These are phyloP conservation scores for Chaenocephalus aceratus DNA, from an alignment of 2,113 vertebrate species.

Conservation along the genomic window DNA sequence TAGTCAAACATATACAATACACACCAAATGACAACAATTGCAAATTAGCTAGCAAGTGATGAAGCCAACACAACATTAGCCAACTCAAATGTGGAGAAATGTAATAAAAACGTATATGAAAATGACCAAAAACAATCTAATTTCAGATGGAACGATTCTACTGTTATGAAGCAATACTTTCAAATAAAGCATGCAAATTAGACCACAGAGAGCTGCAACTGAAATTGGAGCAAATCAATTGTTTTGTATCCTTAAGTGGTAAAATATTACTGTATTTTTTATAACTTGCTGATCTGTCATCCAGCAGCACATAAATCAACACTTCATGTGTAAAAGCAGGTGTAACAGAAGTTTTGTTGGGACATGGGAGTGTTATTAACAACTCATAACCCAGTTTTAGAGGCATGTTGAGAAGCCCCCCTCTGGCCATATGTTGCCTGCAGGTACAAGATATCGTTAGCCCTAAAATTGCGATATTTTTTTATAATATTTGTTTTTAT, in stretches of 20 bases:
- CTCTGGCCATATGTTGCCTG: neutral
- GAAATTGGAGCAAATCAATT: neutral
- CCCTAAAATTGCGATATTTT: neutral
- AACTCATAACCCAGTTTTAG: neutral
- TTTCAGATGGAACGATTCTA: neutral
- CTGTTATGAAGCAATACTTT: neutral
- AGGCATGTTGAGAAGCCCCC: neutral
- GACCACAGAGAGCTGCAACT: neutral
- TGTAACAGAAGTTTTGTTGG: neutral
- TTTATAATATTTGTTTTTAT: too few species aligned
- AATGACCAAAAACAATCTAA: neutral
- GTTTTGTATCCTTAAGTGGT: neutral
- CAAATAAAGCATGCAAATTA: neutral
- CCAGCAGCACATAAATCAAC: neutral
- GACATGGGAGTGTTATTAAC: neutral
- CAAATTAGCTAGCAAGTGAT: neutral
- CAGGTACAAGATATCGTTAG: too few species aligned
- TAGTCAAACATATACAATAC: neutral
- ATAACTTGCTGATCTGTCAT: neutral
- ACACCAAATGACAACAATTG: neutral
- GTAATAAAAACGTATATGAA: neutral
- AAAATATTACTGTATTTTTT: neutral
- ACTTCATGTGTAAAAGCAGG: neutral
- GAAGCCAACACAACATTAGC: neutral
- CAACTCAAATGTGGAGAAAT: neutral